Evolutionary conservation across 1,140 invertebrate species (phyloP).

Genomic region (Drosophila saltans): DNA sequence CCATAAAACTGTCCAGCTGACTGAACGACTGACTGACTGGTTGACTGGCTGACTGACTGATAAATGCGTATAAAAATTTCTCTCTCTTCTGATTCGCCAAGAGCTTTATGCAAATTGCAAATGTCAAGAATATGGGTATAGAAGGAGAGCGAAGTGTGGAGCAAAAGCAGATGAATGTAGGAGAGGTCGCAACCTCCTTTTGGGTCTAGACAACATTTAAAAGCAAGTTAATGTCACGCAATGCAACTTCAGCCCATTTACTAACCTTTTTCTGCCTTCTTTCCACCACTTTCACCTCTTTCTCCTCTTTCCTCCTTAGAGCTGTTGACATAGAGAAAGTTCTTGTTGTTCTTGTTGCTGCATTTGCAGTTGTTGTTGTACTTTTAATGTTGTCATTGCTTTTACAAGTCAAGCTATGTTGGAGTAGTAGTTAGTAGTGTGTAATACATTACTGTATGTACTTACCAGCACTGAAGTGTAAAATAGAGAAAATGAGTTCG

Average conservation of each 20-base stretch:
- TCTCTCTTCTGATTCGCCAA: not conserved
- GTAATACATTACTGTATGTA: slow-evolving; percentile 17
- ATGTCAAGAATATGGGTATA: slow-evolving; percentile 1
- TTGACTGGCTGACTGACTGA: slow-evolving; percentile 9
- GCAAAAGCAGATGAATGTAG: not conserved
- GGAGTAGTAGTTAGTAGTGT: slow-evolving; percentile 36
- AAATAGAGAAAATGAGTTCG: slow-evolving; percentile 71
- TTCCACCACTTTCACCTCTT: not conserved
- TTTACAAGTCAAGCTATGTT: slow-evolving; percentile 43
- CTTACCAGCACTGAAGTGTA: slow-evolving; percentile 58
- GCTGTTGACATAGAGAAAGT: slow-evolving; percentile 18
- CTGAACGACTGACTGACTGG: no score
- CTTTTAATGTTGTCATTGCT: slow-evolving; percentile 53
- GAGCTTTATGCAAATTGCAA: slow-evolving; percentile 39
- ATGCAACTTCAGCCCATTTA: slow-evolving; percentile 21
- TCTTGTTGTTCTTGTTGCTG: slow-evolving; percentile 18
- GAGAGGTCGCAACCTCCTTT: not conserved
- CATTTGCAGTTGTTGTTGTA: slow-evolving; percentile 25
- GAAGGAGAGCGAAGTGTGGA: not conserved
- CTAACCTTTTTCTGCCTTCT: not conserved
- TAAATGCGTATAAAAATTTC: slow-evolving; percentile 7
- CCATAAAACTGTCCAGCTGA: not conserved
- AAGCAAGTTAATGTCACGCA: slow-evolving; percentile 55
- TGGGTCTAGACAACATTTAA: slow-evolving; percentile 44
- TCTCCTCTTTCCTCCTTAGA: no score